These are phyloP conservation scores for Oscheius sp. DNA, from an alignment of 2,888 invertebrate genomes.

Conservation along the genomic window DNA sequence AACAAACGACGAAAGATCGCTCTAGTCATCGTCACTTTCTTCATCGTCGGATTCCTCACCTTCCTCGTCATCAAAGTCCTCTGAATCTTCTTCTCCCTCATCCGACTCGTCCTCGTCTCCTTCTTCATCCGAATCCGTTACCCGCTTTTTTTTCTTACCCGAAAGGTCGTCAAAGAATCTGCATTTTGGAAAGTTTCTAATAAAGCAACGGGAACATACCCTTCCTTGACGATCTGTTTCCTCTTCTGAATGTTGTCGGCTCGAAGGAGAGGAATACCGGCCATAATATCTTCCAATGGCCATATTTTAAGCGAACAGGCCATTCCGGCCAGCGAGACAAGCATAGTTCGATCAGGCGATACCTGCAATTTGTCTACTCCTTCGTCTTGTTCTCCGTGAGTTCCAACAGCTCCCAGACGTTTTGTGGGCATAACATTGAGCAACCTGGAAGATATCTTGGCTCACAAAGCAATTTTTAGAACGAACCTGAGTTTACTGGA, in stretches of 20 bases:
- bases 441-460: constrained; percentile 39
- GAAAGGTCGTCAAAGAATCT: constrained; percentile 52
- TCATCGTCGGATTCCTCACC: constrained; percentile 38
- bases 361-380: constrained; percentile 51
- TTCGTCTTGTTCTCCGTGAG: constrained; percentile 52
- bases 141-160: background rate
- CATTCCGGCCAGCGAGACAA: constrained; percentile 39
- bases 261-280: constrained; percentile 56
- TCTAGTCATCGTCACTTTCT: constrained; percentile 27
- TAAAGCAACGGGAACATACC: constrained; percentile 31
- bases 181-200: background rate
- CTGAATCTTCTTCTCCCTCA: constrained; percentile 30
- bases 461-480: background rate
- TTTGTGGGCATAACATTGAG: constrained; percentile 65
- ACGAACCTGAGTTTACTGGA: constrained; percentile 45
- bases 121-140: background rate
- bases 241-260: constrained; percentile 56
- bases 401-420: constrained; percentile 49
- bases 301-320: constrained; percentile 45
- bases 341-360: constrained; percentile 38
- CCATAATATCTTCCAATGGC: constrained; percentile 48
- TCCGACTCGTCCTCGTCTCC: constrained; percentile 21
- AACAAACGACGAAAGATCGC: background rate
- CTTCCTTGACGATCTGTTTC: constrained; percentile 45
- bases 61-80: constrained; percentile 8